Percentiles rank a stretch among this genome's conserved stretches.
phyloP scores from a whole-genome alignment of 2,888 invertebrate genomes.

The Mythimna pallens region DNA sequence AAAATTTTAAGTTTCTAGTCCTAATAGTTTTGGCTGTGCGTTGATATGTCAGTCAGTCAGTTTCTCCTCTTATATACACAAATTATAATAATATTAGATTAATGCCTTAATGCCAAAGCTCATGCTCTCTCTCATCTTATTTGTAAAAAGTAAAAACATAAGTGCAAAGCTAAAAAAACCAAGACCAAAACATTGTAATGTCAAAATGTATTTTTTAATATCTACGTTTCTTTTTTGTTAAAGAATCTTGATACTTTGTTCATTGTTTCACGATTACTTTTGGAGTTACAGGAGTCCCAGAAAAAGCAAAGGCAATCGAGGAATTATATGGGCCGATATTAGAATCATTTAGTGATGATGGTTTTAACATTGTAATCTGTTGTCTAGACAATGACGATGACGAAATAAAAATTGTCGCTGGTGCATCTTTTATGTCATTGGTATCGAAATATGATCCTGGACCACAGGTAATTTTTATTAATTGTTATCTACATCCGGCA shows the following conservation, averaged over 20 bases:
- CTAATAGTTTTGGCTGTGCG: too few relatives aligned
- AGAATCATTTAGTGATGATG: conserved; percentile 13
- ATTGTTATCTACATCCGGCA: conserved; percentile 30
- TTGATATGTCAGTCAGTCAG: too few relatives aligned
- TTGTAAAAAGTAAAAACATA: background rate
- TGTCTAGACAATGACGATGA: conserved; percentile 68
- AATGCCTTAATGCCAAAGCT: too few relatives aligned
- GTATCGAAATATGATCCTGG: conserved; percentile 42
- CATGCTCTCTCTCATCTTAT: too few relatives aligned
- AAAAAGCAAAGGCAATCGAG: conserved; percentile 65
- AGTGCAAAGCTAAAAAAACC: background rate
- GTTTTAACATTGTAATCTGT: conserved; percentile 66
- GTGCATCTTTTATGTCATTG: conserved; percentile 62
- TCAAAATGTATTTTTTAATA: background rate
- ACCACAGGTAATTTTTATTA: conserved; percentile 14
- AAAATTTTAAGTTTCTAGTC: too few relatives aligned
- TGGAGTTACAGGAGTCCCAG: conserved; percentile 62
- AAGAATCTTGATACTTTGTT: too few relatives aligned
- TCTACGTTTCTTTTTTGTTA: background rate
- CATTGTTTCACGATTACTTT: background rate
- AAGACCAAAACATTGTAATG: background rate
- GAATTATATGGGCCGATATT: conserved; percentile 54
- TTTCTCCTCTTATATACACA: too few relatives aligned
- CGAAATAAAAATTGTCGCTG: conserved; percentile 65
- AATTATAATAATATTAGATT: too few relatives aligned